Percentiles rank a stretch among this genome's conserved stretches.
These are phyloP conservation scores for Speoplatyrhinus poulsoni DNA, from an alignment of 2,113 vertebrate genomes.

Conservation along the genomic window DNA sequence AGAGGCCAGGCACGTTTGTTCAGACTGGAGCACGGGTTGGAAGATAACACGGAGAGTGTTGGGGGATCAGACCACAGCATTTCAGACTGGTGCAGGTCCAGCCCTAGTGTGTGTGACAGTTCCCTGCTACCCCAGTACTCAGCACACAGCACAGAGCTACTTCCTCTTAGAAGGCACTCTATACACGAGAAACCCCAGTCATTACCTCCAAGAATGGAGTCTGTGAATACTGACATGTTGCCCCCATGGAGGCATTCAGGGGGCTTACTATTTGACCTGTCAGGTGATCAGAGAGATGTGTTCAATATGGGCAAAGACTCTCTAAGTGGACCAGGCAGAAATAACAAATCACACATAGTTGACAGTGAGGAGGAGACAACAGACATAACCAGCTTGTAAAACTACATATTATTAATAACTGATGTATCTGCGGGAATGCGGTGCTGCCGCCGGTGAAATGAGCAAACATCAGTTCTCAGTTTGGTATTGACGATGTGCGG, in stretches of 20 bases:
- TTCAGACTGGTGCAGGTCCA: constrained; percentile 59
- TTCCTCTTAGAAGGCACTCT: constrained; percentile 60
- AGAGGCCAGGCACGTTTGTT: constrained; percentile 29
- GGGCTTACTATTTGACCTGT: constrained; percentile 33
- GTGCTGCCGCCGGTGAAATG: constrained; percentile 10
- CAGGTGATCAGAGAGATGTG: constrained; percentile 38
- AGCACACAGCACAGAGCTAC: constrained; percentile 19
- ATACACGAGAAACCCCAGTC: constrained; percentile 26
- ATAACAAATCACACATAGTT: constrained; percentile 26
- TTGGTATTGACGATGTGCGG: constrained; percentile 15
- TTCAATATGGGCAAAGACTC: constrained; percentile 11
- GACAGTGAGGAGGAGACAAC: constrained; percentile 36
- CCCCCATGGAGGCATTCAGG: constrained; percentile 58
- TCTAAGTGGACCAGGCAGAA: constrained; percentile 16
- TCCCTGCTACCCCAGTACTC: constrained; percentile 47
- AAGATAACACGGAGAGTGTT: constrained; percentile 40
- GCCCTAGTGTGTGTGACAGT: constrained; percentile 55
- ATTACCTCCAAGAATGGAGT: constrained; percentile 36
- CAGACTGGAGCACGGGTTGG: constrained; percentile 25
- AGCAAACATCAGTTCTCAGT: constrained; percentile 6
- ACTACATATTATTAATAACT: constrained; percentile 6
- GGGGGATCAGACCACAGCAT: constrained; percentile 53
- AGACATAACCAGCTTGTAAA: constrained; percentile 51
- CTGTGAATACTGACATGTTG: constrained; percentile 44
- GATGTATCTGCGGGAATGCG: constrained; percentile 2